These are phyloP conservation scores for Gonioctena quinquepunctata DNA, from an alignment of 1,140 invertebrate genomes.

Conservation along the genomic window DNA sequence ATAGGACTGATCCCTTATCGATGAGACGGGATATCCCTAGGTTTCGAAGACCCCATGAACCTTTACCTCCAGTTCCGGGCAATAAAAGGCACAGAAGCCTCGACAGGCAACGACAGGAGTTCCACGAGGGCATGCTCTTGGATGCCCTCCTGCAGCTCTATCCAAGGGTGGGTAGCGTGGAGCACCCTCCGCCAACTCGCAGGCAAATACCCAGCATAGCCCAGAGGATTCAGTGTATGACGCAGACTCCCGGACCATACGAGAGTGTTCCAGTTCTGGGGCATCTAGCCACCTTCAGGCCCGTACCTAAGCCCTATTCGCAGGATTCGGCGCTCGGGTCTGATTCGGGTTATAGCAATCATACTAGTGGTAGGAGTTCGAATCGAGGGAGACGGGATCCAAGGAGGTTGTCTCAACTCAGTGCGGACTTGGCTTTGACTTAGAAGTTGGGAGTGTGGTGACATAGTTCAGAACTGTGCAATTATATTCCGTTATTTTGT, in stretches of 20 bases:
- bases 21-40: conserved; percentile 45
- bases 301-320: conserved; percentile 54
- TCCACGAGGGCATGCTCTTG: conserved; percentile 69
- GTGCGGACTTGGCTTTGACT: conserved; percentile 52
- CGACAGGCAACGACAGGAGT: conserved; percentile 63
- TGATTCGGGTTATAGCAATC: conserved; percentile 72
- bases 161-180: conserved; percentile 61
- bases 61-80: conserved; percentile 53
- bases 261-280: conserved; percentile 63
- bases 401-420: conserved; percentile 51
- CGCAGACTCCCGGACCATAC: conserved; percentile 60
- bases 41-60: conserved; percentile 50
- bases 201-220: conserved; percentile 53
- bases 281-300: conserved; percentile 53
- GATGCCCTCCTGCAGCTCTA: conserved; percentile 67
- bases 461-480: neutral
- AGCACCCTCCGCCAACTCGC: conserved; percentile 39
- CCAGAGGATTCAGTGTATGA: conserved; percentile 60
- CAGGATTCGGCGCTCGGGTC: conserved; percentile 66
- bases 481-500: neutral
- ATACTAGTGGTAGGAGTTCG: conserved; percentile 58
- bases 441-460: conserved; percentile 28
- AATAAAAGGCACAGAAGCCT: conserved; percentile 60
- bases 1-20: conserved; percentile 37
- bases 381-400: conserved; percentile 50